Base-by-base conservation (phyloP, 2,113 vertebrate species). In the Zosterops hypoxanthus region DNA sequence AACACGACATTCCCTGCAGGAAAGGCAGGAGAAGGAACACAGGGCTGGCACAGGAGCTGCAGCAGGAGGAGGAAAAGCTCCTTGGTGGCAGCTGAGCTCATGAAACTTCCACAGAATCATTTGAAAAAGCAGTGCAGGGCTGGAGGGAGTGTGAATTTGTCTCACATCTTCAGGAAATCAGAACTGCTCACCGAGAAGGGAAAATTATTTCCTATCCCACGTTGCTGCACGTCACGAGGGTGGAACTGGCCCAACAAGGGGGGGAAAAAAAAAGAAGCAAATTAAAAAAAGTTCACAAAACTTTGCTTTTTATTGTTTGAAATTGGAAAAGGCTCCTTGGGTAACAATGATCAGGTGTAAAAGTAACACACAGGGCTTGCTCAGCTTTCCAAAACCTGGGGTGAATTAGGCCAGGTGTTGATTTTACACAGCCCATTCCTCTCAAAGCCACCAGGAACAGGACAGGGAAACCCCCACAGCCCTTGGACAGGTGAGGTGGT, bases 301-400 rank as follows among this genome's bases (percentile, higher is more conserved):
- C 73, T 92, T 77, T n/a, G 55, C 26, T 92, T 95, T 96, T 96
- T 96, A 86, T 98, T 94, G 71, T 92, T 95, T 92, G 91, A 97
- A 97, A 97, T 1, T 92, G 87, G 84, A 97, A 93, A 96, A 96
- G 85, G 90, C 73, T 80, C 86, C 68, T 86, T 31, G 39, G 80
- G 87, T 92, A 86, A 96, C 93, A 92, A 90, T 8, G 77, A 84
- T 84, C 86, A 63, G 72, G 92, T 97, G 94, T 90, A 85, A 96
- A 93, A 97, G 95, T 82, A 82, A 79, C 71, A 84, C 69, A 76
- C 22, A 5, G 13, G 0, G 57, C 60, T 82, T 49, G 79, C 92
- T 78, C 88, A 52, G 90, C 82, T 77, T 90, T 46, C 59, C 8
- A 56, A 25, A 15, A 59, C 49, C 70, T 8, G 71, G 66, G 64